These are phyloP conservation scores for Morbakka virulenta DNA, from an alignment of 30 jellyfish, hydroid and myxozoan genomes.

Conservation along the genomic window DNA sequence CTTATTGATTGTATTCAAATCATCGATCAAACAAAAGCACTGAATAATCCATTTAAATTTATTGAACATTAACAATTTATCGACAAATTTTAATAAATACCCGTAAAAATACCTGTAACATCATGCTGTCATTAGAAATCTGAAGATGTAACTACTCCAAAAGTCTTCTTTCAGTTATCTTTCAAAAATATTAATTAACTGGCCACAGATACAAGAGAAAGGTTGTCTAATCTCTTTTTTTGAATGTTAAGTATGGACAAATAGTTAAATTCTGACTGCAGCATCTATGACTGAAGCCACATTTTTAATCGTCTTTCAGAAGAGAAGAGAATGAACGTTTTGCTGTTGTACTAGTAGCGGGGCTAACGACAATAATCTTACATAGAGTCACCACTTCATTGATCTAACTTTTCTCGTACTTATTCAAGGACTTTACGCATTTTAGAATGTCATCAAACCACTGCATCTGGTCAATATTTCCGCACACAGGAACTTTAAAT, in stretches of 20 bases:
- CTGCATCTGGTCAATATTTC: neutral
- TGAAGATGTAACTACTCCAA: too few species aligned
- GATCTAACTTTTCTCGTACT: neutral
- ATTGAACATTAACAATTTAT: too few species aligned
- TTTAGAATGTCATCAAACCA: neutral
- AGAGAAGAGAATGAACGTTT: neutral
- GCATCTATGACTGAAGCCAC: neutral
- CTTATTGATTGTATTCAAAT: too few species aligned
- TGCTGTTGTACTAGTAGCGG: neutral
- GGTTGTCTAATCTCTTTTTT: neutral
- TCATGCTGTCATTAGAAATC: too few species aligned
- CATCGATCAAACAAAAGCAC: too few species aligned
- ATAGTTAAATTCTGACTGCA: neutral
- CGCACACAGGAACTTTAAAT: too few species aligned
- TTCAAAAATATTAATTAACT: too few species aligned
- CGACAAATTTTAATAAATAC: too few species aligned
- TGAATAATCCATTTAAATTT: too few species aligned
- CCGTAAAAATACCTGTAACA: too few species aligned
- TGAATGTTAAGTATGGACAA: neutral
- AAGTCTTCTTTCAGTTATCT: too few species aligned
- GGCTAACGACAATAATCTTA: neutral
- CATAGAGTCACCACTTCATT: neutral
- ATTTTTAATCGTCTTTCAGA: neutral
- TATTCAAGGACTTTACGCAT: neutral
- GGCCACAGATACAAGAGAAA: too few species aligned